These are phyloP conservation scores for Stichopus horrens DNA, from an alignment of 53 echinoderm and acorn worm species.

Conservation along the genomic window DNA sequence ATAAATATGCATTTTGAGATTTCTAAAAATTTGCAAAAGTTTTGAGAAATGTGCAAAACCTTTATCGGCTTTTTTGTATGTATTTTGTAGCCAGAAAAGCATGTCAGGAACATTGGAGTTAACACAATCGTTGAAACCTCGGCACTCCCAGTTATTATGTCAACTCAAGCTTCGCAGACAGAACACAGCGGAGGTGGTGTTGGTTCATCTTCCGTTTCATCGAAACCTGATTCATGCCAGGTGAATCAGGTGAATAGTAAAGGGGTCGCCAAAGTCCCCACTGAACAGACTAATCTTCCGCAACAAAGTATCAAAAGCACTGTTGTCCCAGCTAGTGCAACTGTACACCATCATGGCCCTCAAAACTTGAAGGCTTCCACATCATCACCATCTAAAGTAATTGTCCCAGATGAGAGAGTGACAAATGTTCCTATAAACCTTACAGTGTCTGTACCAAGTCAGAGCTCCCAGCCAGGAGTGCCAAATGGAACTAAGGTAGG, in stretches of 20 bases:
- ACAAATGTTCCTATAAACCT: neutral
- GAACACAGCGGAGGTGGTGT: neutral
- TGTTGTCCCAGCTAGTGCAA: neutral
- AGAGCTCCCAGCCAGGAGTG: neutral
- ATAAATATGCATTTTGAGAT: no score
- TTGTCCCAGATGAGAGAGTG: neutral
- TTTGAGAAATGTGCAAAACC: no score
- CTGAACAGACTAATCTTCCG: neutral
- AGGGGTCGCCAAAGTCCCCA: neutral
- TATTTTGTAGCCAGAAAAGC: neutral
- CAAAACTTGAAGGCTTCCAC: neutral
- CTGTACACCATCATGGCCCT: neutral
- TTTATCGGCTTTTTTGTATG: no score
- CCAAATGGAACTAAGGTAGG: neutral
- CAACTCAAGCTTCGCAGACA: slow-evolving; percentile 14
- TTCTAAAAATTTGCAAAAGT: no score
- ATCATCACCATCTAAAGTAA: neutral
- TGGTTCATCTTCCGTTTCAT: neutral
- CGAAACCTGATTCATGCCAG: neutral
- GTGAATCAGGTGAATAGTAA: neutral
- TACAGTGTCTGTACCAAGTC: neutral
- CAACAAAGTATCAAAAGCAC: neutral
- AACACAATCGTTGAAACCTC: neutral
- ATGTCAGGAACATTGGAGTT: neutral
- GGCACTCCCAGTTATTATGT: neutral